Base-by-base conservation (phyloP, 2,113 vertebrate genomes). In the Tyto alba region DNA sequence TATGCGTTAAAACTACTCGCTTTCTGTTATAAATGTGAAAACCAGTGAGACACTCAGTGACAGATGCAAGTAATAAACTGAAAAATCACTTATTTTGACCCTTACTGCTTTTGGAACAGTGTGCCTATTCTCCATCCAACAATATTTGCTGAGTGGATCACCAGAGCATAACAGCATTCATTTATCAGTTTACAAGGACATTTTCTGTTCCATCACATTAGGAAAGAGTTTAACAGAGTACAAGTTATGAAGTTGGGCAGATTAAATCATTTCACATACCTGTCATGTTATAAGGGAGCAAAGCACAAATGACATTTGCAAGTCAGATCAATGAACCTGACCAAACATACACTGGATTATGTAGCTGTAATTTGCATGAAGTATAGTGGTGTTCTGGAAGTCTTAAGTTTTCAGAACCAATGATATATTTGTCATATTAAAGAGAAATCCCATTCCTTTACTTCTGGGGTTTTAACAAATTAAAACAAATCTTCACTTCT, bases 11-110 rank as follows among this genome's bases (percentile, higher is more conserved):
- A 90, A 25, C 7, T 22, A 73, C 25, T 52, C 66, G 64, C 0
- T 1, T 56, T 82, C n/a, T 40, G 64, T 18, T 16, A 34, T 62
- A 86, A 74, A 80, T 38, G 53, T 29, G 41, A 91, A 89, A 86
- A 8, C 2, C 16, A 66, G 85, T 71, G 47, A 68, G n/a, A 81
- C 69, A 22, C 5, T 57, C 74, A 69, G 62, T 76, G 67, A 88
- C 87, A 93, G 77, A 82, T 93, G 85, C 69, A 76, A 82, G 57
- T 32, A 94, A 95, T 88, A 88, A 89, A 83, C 36, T 29, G 73
- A 77, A 75, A 92, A 93, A 74, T 36, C 16, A 73, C 66, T 62
- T 68, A 40, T 90, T 91, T 67, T 96, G 81, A 94, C 66, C 85
- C 38, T 85, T 60, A 41, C 26, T 27, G 7, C 66, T 94, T 95